Percentiles rank a stretch among this genome's conserved stretches.
Conservation (phyloP, 1,140 invertebrate species). For the Lepidotrigona ventralis region DNA sequence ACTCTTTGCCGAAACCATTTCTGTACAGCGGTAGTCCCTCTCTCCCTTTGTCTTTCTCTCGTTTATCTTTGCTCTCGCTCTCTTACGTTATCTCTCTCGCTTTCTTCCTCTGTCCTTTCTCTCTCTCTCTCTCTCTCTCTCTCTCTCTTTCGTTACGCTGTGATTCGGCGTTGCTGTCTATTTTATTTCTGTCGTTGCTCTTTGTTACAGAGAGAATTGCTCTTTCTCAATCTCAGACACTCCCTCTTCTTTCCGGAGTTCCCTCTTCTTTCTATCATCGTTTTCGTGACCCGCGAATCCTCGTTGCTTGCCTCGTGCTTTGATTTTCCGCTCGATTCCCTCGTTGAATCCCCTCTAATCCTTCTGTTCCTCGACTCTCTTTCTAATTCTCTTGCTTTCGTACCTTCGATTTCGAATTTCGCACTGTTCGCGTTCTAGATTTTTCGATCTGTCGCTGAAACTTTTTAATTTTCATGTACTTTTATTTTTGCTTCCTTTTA, state of each 20-base stretch:
- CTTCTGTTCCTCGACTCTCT: constrained; percentile 21
- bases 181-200: constrained; percentile 3
- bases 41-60: constrained; percentile 38
- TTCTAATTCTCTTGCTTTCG: constrained; percentile 72
- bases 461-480: background rate
- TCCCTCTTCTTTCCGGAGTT: background rate
- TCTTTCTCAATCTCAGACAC: background rate
- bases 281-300: constrained; percentile 1
- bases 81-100: constrained; percentile 3
- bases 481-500: background rate
- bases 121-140: constrained; percentile 21
- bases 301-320: background rate
- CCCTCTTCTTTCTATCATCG: constrained; percentile 7
- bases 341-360: background rate
- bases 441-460: background rate
- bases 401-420: background rate
- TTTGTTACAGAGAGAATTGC: background rate
- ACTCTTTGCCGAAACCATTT: constrained; percentile 67
- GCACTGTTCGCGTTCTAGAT: no score
- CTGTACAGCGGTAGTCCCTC: constrained; percentile 56
- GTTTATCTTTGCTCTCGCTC: constrained; percentile 31
- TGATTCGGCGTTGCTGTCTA: background rate
- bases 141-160: background rate
- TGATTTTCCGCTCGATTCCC: background rate
- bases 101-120: no score